These are phyloP conservation scores for Mastigias papua DNA, from an alignment of 30 jellyfish, hydroid and myxozoan genomes.

Conservation along the genomic window DNA sequence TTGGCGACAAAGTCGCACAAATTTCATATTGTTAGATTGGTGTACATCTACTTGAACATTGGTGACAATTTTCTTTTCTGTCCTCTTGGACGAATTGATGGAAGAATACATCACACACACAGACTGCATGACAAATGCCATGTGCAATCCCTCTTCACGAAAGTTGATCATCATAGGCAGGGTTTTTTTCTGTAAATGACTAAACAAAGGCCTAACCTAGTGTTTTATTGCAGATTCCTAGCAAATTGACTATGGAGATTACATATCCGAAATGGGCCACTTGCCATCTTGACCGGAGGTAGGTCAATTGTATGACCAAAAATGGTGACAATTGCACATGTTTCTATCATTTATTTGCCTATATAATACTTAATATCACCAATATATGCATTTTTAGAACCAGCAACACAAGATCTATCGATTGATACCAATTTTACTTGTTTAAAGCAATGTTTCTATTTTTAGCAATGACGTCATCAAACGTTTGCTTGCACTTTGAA, in stretches of 20 bases:
- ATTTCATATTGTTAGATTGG: too few species aligned
- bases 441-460: not conserved
- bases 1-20: too few species aligned
- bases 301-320: not conserved
- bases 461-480: too few species aligned
- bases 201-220: not conserved
- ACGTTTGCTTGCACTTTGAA: too few species aligned
- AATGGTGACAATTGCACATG: not conserved
- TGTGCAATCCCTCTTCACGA: too few species aligned
- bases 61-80: too few species aligned
- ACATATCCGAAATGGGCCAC: not conserved
- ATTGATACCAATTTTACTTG: not conserved
- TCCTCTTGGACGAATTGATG: too few species aligned
- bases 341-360: not conserved
- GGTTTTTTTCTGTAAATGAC: too few species aligned
- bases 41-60: too few species aligned
- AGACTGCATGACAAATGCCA: too few species aligned
- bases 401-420: not conserved
- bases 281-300: not conserved
- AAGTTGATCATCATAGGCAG: too few species aligned
- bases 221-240: not conserved
- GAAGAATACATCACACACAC: too few species aligned
- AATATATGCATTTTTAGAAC: not conserved
- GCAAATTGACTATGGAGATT: not conserved
- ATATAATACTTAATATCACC: not conserved